These are phyloP conservation scores for Sylvia borin DNA, from an alignment of 2,797 vertebrate species.

Conservation along the genomic window DNA sequence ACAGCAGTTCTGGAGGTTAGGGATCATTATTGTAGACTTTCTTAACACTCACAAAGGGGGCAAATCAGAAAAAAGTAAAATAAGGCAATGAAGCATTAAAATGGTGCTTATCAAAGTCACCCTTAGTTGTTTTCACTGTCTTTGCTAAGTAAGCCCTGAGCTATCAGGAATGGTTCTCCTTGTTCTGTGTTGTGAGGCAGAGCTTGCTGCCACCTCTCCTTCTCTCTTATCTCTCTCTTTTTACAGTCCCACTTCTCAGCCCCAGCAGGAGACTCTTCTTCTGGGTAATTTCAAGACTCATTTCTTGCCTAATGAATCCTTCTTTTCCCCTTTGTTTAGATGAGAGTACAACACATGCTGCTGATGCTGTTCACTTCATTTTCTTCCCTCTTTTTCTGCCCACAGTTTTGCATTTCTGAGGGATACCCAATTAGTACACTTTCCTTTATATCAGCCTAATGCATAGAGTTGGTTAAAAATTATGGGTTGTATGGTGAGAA, in stretches of 20 bases:
- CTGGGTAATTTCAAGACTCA: neutral
- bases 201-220: neutral
- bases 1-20: neutral
- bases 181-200: neutral
- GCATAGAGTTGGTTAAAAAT: neutral
- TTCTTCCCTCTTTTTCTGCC: neutral
- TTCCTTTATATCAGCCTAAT: neutral
- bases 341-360: neutral
- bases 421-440: neutral
- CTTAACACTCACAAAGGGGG: neutral
- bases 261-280: slow-evolving; percentile 8
- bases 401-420: neutral
- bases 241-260: neutral
- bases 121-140: neutral
- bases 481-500: neutral
- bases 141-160: neutral
- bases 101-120: neutral
- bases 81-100: neutral
- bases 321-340: neutral
- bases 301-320: slow-evolving; percentile 4
- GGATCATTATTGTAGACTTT: neutral
- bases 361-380: neutral
- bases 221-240: neutral
- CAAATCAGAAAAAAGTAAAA: neutral
- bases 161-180: neutral